These are phyloP conservation scores for Mactromeris polynyma DNA, from an alignment of 2,888 invertebrate genomes.

Conservation along the genomic window DNA sequence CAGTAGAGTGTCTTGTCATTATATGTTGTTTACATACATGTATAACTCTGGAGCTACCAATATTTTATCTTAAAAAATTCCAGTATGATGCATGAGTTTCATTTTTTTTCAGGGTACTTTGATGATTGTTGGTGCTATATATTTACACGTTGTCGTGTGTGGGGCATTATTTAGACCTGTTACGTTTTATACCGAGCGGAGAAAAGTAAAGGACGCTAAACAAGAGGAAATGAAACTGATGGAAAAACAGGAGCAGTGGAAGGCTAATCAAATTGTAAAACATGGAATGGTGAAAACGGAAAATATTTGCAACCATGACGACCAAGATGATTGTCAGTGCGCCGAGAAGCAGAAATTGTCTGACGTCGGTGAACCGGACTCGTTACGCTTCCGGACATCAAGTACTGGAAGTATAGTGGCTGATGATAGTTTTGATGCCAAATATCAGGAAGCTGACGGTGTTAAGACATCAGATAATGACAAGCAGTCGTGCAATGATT, in stretches of 20 bases:
- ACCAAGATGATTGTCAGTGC: neutral
- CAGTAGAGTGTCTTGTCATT: no score
- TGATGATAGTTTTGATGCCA: conserved; percentile 66
- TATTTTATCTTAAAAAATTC: no score
- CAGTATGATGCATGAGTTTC: neutral
- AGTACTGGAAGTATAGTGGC: conserved; percentile 76
- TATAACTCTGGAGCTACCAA: no score
- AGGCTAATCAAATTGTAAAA: conserved; percentile 22
- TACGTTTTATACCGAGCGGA: conserved; percentile 62
- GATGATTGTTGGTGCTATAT: conserved; percentile 75
- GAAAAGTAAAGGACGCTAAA: neutral
- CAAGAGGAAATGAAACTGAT: conserved; percentile 46
- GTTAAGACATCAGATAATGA: conserved; percentile 44
- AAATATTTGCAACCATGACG: neutral
- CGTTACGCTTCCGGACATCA: conserved; percentile 29
- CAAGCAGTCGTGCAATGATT: conserved; percentile 3
- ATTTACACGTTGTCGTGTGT: conserved; percentile 75
- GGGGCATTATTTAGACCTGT: conserved; percentile 79
- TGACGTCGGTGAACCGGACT: neutral
- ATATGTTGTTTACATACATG: no score
- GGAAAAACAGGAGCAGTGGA: conserved; percentile 1
- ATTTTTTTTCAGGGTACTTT: conserved; percentile 68
- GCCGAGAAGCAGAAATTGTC: neutral
- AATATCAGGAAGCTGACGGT: conserved; percentile 17
- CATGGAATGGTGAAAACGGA: neutral